Evolutionary conservation across 2,113 vertebrate species (phyloP), one percentile per base, ranked within the genome.

Genomic region (Hassar affinis): DNA sequence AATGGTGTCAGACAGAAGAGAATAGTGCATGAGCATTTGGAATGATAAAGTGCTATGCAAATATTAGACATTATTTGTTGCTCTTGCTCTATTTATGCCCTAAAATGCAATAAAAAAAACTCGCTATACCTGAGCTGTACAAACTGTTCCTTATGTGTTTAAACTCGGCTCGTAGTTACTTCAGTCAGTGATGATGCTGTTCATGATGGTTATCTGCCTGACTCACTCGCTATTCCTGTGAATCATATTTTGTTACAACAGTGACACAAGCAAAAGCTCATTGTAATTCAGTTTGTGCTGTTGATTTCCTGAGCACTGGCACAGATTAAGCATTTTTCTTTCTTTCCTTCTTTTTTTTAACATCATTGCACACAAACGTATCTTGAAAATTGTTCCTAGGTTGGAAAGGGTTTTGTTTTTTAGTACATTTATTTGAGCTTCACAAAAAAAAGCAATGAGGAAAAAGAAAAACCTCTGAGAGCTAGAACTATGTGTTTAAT

Each of bases 401-500:
- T 18, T 68, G 33, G 18, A 54, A 45, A 25, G 66, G 4, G 10
- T 71, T n/a, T 47, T 18, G 11, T 49, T 42, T 20, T 42, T 42
- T 4, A 68, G n/a, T 45, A 35, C 20, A n/a, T 2, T 51, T 18
- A 15, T 35, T 45, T 42, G 64, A 81, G 30, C 49, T 47, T 81
- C 30, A 66, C 47, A 17, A 64, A 35, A 14, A 33, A 69, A n/a
- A 6, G 20, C 5, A 45, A 71, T 30, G 47, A 12, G n/a, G n/a
- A n/a, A n/a, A n/a, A n/a, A n/a, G n/a, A n/a, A n/a, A n/a, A n/a
- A n/a, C n/a, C 8, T 17, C 64, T 7, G 64, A 59, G 42, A n/a
- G 51, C 15, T 51, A 74, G 30, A 59, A 38, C 8, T 35, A 20
- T 42, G 30, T 25, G 18, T 56, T 47, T 85, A 71, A 85, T 77